These are phyloP conservation scores for Onychomys torridus DNA, from an alignment of 2,797 vertebrate genomes.

Conservation along the genomic window DNA sequence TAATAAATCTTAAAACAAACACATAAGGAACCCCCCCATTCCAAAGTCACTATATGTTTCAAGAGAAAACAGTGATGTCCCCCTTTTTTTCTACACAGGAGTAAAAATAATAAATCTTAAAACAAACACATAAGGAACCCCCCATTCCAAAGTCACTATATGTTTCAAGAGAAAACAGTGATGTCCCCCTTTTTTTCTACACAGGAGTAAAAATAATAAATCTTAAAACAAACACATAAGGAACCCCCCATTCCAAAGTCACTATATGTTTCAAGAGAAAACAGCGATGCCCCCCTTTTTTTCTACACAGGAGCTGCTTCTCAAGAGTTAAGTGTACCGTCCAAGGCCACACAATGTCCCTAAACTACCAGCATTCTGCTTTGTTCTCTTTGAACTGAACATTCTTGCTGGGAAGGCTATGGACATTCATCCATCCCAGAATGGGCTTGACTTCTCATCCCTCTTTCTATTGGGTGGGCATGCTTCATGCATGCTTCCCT, in stretches of 20 bases:
- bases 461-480: not conserved
- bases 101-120: too few relatives aligned
- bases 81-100: too few relatives aligned
- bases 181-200: too few relatives aligned
- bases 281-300: not conserved
- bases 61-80: too few relatives aligned
- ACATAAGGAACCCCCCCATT: too few relatives aligned
- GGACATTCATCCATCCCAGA: not conserved
- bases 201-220: too few relatives aligned
- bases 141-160: too few relatives aligned
- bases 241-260: not conserved
- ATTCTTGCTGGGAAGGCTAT: not conserved
- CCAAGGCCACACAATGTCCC: not conserved
- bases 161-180: too few relatives aligned
- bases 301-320: not conserved
- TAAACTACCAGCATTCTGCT: not conserved
- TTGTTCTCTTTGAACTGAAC: not conserved
- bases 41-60: too few relatives aligned
- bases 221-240: too few relatives aligned
- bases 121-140: too few relatives aligned
- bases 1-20: not conserved
- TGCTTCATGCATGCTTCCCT: too few relatives aligned
- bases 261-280: not conserved
- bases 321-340: not conserved
- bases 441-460: not conserved